phyloP scores from a whole-genome alignment of 2,888 invertebrate genomes.

The Petrolisthes manimaculis region DNA sequence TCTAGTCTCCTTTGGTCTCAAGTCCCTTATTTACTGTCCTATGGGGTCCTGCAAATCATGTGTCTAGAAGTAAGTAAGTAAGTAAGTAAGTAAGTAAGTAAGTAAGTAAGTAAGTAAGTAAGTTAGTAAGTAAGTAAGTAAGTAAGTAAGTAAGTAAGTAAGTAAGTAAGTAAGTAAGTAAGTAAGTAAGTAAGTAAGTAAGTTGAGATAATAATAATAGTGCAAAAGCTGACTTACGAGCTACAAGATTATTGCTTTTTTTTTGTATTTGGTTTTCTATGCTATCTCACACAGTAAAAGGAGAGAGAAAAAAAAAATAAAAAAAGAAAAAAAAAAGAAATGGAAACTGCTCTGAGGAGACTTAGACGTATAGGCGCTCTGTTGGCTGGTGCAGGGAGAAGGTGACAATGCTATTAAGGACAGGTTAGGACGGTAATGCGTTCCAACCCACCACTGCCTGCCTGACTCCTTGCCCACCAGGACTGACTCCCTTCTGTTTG shows the following conservation, averaged over 20 bases:
- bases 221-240: not conserved
- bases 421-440: not conserved
- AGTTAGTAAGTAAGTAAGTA: not conserved
- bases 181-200: not conserved
- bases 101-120: slow-evolving; percentile 9
- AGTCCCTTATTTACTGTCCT: too few relatives aligned
- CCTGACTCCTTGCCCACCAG: not conserved
- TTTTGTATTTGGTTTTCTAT: slow-evolving; percentile 9
- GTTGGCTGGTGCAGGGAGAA: slow-evolving; percentile 23
- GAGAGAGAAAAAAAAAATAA: slow-evolving; percentile 22
- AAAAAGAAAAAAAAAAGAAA: slow-evolving; percentile 3
- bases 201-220: not conserved
- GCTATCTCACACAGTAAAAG: slow-evolving; percentile 20
- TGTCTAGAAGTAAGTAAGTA: not conserved
- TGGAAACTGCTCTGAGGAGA: not conserved
- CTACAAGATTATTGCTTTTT: slow-evolving; percentile 38
- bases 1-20: too few relatives aligned
- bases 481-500: too few relatives aligned
- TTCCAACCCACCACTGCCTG: not conserved
- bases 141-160: not conserved
- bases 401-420: not conserved
- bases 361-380: not conserved
- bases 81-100: not conserved
- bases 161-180: not conserved
- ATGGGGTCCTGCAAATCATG: too few relatives aligned